phyloP scores from a whole-genome alignment of 1,140 invertebrate species.

The Drosophila dunni region DNA sequence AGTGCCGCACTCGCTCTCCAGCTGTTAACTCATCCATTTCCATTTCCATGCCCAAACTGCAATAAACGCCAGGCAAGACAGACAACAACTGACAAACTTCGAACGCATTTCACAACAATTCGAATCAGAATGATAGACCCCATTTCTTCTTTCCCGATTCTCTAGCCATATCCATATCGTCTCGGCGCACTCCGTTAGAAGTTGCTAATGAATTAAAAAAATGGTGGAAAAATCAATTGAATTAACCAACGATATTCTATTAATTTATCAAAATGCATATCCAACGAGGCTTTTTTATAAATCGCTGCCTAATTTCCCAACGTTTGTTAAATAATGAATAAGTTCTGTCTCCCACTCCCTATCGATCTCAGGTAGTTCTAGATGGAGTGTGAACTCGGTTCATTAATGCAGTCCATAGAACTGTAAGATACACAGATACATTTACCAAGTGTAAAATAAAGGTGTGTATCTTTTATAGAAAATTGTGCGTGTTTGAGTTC shows the following conservation, averaged over 20 bases:
- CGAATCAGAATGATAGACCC: conserved; percentile 16
- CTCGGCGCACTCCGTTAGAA: conserved; percentile 53
- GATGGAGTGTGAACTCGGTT: conserved; percentile 72
- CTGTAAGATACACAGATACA: conserved; percentile 56
- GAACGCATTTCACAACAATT: conserved; percentile 46
- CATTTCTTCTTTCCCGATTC: background rate
- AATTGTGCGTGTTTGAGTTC: conserved; percentile 56
- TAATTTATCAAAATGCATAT: conserved; percentile 79
- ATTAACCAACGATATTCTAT: conserved; percentile 68
- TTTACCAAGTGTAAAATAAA: conserved; percentile 74
- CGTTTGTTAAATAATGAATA: conserved; percentile 80
- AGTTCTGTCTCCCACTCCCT: conserved; percentile 12
- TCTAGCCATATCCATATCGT: conserved; percentile 38
- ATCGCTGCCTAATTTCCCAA: conserved; percentile 81
- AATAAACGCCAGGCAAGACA: conserved; percentile 54
- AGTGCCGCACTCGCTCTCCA: conserved; percentile 76
- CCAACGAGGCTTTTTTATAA: conserved; percentile 66
- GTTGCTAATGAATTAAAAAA: conserved; percentile 73
- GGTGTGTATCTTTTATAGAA: conserved; percentile 72
- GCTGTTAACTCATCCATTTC: conserved; percentile 80
- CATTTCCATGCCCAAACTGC: conserved; percentile 55
- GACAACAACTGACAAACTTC: conserved; percentile 49
- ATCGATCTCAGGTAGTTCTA: conserved; percentile 16
- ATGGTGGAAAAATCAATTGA: conserved; percentile 67
- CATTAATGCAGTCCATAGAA: conserved; percentile 62